Base-by-base conservation (phyloP, 2,113 vertebrate genomes). In the Eretmochelys imbricata region DNA sequence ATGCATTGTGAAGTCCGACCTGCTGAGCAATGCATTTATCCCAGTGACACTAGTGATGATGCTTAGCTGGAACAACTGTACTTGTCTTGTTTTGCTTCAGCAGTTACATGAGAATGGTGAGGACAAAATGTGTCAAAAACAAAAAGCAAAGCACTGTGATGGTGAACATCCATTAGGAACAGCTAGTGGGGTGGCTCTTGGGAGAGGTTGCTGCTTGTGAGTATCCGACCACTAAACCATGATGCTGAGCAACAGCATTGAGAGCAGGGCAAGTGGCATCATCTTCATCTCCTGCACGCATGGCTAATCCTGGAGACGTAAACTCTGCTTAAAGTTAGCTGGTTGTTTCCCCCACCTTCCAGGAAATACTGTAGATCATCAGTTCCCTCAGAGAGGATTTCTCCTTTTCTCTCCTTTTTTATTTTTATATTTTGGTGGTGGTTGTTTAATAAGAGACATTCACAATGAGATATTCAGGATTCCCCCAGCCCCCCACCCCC, bases 121-220 rank as follows among this genome's bases (percentile, higher is more conserved):
- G 93, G 89, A 84, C 82, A 93, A 90, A 80, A 82, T 25, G 85
- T 57, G 90, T 94, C 89, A 88, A 94, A 59, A 90, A 85, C 78
- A 92, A 91, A 88, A 55, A 22, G 82, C 86, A 20, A 91, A 93
- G 76, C 80, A 4, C 50, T 19, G 91, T 88, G 92, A 86, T 75
- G 80, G 72, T 84, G 29, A 38, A 80, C 38, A n/a, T 95, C 92
- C 95, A 82, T 92, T 94, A 93, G 91, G 91, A 96, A 55, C 24
- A 89, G 95, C 80, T 89, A 91, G 83, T 82, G 85, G 95, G 69
- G 19, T 92, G 89, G 89, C 84, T 97, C 82, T 3, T 91, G 92
- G 85, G 95, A 95, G 92, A 79, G 53, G 79, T 84, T 25, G 89
- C 88, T 89, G 94, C 50, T 81, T 94, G 94, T 50, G 85, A 82